Conservation (phyloP, 2,888 invertebrate species). For the Meteorus colon region DNA sequence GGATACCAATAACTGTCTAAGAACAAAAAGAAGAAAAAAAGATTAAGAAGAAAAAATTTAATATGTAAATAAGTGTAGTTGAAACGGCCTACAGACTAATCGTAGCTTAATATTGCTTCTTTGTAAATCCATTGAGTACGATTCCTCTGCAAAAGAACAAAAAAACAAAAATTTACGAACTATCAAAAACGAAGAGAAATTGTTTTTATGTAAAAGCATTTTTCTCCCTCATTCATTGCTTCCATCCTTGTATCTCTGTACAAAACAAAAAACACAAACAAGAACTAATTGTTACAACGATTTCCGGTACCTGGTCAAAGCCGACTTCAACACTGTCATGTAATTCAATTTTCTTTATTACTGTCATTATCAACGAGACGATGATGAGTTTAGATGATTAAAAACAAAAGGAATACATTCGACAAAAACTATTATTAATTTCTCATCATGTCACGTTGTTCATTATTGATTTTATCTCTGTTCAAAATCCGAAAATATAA, state of each 20-base stretch:
- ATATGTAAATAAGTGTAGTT: slow-evolving; percentile 54
- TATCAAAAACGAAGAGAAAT: background rate
- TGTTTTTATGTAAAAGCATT: background rate
- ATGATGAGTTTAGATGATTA: slow-evolving; percentile 33
- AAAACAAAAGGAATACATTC: slow-evolving; percentile 20
- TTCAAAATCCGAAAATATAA: slow-evolving; percentile 12
- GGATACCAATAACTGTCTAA: background rate
- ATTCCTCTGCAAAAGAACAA: background rate
- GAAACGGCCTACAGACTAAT: slow-evolving; percentile 59
- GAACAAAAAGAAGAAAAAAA: background rate
- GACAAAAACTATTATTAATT: background rate
- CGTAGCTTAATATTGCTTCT: slow-evolving; percentile 48
- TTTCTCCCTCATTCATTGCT: background rate
- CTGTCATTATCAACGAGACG: slow-evolving; percentile 34
- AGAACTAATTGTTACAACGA: slow-evolving; percentile 47
- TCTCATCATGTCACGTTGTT: background rate
- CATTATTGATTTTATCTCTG: slow-evolving; percentile 27
- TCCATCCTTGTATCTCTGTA: slow-evolving; percentile 24
- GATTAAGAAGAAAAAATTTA: slow-evolving; percentile 26
- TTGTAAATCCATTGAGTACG: background rate
- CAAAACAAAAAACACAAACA: slow-evolving; percentile 26
- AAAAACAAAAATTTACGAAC: background rate
- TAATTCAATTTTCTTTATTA: slow-evolving; percentile 20
- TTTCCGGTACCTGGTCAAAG: slow-evolving; percentile 48
- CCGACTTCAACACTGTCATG: slow-evolving; percentile 34